These are phyloP conservation scores for Chaetophractus vellerosus DNA, from an alignment of 2,797 vertebrate genomes.

Conservation along the genomic window DNA sequence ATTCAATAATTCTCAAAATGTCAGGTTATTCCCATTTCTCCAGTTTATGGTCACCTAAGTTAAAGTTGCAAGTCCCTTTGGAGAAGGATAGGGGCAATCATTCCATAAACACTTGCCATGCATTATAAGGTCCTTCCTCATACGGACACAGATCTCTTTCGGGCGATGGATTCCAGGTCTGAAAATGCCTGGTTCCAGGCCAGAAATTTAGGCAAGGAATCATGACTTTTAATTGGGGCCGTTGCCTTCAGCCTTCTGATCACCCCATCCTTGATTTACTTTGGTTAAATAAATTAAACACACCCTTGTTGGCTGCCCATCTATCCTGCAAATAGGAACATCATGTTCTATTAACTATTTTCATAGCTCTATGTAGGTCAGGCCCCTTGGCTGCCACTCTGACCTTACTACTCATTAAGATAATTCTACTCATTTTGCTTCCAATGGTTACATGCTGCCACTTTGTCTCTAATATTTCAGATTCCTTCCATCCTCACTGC, in stretches of 20 bases:
- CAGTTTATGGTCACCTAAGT: not conserved
- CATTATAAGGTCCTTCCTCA: not conserved
- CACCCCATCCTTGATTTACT: not conserved
- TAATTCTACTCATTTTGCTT: not conserved
- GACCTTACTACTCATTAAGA: not conserved
- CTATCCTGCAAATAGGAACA: not conserved
- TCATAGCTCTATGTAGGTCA: not conserved
- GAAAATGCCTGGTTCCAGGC: not conserved
- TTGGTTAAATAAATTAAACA: slow-evolving; percentile 10
- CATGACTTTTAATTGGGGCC: no score
- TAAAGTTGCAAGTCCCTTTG: not conserved
- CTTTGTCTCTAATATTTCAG: not conserved
- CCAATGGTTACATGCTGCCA: not conserved
- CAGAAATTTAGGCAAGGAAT: not conserved
- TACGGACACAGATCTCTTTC: not conserved
- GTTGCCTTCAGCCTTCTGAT: not conserved
- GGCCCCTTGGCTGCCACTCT: not conserved
- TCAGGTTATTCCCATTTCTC: not conserved
- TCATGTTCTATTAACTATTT: not conserved
- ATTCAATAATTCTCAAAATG: not conserved
- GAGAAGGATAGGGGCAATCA: not conserved
- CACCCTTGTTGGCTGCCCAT: not conserved
- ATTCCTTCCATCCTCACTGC: not conserved
- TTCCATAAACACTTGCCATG: not conserved
- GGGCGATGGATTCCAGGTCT: not conserved